Evolutionary conservation across 2,888 invertebrate species (phyloP).

Genomic region (Alviniconcha strummeri): DNA sequence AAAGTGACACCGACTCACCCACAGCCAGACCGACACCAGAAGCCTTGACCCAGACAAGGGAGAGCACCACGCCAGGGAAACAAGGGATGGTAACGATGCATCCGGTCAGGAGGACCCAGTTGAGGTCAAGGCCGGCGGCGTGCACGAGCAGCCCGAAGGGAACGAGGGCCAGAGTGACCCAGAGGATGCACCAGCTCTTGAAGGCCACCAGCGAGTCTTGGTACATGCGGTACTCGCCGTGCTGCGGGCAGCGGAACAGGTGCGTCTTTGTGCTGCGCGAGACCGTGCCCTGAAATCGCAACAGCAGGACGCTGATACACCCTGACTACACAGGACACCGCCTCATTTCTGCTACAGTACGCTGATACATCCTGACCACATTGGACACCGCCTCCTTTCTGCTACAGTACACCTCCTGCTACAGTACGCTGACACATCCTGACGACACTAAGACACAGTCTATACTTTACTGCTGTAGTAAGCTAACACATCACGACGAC

Average conservation of each 20-base stretch:
- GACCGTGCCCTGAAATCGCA: too few relatives aligned
- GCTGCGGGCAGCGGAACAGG: constrained; percentile 30
- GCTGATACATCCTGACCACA: too few relatives aligned
- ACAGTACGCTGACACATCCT: too few relatives aligned
- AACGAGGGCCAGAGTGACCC: constrained; percentile 59
- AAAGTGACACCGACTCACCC: constrained; percentile 42
- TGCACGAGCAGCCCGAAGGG: constrained; percentile 58
- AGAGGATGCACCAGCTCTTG: constrained; percentile 68
- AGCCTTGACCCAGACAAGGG: constrained; percentile 62
- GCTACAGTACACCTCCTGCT: too few relatives aligned
- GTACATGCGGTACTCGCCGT: constrained; percentile 40
- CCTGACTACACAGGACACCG: too few relatives aligned
- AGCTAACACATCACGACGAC: too few relatives aligned
- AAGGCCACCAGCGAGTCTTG: constrained; percentile 52
- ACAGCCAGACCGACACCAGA: constrained; percentile 54
- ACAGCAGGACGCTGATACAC: too few relatives aligned
- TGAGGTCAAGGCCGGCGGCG: constrained; percentile 58
- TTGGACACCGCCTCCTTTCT: too few relatives aligned
- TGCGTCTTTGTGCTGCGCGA: neutral
- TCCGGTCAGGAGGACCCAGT: constrained; percentile 60
- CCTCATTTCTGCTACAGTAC: neutral
- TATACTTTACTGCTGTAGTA: too few relatives aligned
- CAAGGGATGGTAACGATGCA: constrained; percentile 61
- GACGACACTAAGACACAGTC: too few relatives aligned
- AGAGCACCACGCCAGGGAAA: constrained; percentile 60